These are phyloP conservation scores for Toxotes chatareus DNA, from an alignment of 2,113 vertebrate genomes.

Conservation along the genomic window DNA sequence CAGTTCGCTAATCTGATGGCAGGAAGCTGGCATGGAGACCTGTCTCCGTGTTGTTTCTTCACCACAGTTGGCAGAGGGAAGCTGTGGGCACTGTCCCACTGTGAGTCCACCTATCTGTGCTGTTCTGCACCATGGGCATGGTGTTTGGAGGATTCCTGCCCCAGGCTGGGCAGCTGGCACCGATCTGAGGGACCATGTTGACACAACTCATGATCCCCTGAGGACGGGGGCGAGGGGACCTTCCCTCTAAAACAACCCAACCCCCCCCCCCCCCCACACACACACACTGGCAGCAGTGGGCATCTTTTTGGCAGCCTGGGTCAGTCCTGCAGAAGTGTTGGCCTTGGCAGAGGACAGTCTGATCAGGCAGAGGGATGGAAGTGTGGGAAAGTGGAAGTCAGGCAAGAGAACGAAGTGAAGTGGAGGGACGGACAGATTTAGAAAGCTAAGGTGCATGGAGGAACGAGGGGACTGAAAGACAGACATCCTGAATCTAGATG, in stretches of 20 bases:
- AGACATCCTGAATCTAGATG: neutral
- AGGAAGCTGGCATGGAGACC: constrained; percentile 57
- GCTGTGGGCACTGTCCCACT: constrained; percentile 31
- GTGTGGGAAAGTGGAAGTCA: constrained; percentile 67
- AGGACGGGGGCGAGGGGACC: neutral
- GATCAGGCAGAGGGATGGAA: constrained; percentile 43
- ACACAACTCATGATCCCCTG: constrained; percentile 67
- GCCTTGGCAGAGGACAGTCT: constrained; percentile 53
- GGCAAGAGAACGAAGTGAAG: neutral
- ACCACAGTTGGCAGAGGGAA: constrained; percentile 46
- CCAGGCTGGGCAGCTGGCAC: constrained; percentile 32
- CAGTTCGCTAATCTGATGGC: constrained; percentile 51
- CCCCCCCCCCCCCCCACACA: constrained; percentile 17
- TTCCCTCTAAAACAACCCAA: constrained; percentile 62
- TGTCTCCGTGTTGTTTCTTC: constrained; percentile 48
- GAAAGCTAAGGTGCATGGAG: neutral
- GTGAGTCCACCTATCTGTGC: constrained; percentile 33
- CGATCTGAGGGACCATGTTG: constrained; percentile 61
- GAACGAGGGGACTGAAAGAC: neutral
- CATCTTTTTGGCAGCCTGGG: constrained; percentile 64
- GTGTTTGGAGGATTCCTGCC: constrained; percentile 10
- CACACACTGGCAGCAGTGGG: constrained; percentile 56
- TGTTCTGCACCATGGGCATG: constrained; percentile 23
- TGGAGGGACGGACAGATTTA: neutral
- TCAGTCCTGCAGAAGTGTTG: constrained; percentile 29